Evolutionary conservation across 2,113 vertebrate genomes (phyloP).

Genomic region (Rhea pennata): DNA sequence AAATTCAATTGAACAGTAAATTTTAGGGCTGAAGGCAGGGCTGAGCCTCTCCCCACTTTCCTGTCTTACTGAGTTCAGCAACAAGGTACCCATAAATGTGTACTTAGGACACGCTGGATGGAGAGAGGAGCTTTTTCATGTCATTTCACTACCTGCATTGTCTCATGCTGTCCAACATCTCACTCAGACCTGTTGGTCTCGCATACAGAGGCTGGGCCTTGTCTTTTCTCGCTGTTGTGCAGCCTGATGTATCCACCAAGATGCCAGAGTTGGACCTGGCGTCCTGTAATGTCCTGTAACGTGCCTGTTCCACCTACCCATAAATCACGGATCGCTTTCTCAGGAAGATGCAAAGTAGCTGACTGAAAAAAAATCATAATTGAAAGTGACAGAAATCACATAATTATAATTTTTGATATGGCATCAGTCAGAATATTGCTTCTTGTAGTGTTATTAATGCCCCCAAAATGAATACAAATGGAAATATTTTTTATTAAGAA

Average conservation of each 20-base stretch:
- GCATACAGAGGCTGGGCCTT: background rate
- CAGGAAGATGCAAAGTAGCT: background rate
- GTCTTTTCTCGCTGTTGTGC: background rate
- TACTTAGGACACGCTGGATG: rapidly evolving
- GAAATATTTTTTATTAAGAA: background rate
- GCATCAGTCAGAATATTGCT: background rate
- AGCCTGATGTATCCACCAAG: background rate
- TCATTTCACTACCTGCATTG: background rate
- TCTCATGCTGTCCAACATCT: background rate
- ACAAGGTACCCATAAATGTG: background rate
- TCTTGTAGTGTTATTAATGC: background rate
- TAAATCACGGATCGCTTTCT: background rate
- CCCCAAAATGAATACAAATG: background rate
- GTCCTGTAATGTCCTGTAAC: background rate
- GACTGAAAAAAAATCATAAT: background rate
- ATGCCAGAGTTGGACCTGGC: rapidly evolving
- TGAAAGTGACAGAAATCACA: background rate
- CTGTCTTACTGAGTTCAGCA: background rate
- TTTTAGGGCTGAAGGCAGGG: background rate
- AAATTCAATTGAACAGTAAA: background rate
- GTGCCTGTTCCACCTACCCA: background rate
- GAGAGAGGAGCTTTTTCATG: background rate
- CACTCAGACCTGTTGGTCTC: background rate
- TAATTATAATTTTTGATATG: background rate
- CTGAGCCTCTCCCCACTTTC: background rate